A percentile compares a stretch with the other conserved stretches of the same genome.
Conservation (phyloP, 2,113 vertebrate species). For the Pygoscelis antarcticus region DNA sequence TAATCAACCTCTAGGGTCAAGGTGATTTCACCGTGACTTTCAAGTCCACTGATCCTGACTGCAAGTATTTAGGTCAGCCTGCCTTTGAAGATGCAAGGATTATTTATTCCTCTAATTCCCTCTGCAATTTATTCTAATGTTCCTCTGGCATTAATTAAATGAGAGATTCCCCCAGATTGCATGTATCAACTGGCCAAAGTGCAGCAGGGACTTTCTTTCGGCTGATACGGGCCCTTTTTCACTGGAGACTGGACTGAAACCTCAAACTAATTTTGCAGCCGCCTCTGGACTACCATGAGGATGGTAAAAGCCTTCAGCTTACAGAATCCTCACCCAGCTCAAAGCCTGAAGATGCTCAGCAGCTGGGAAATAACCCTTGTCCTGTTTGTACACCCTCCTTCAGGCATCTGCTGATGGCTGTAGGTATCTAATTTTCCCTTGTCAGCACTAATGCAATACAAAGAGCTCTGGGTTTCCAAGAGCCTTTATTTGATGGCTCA, state of each 20-base stretch:
- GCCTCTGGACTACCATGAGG: accelerated
- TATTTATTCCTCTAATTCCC: conserved; percentile 51
- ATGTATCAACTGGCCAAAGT: not conserved
- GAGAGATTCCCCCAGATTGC: not conserved
- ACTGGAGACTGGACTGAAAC: not conserved
- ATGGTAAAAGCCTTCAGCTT: not conserved
- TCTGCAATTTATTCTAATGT: not conserved
- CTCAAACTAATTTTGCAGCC: not conserved
- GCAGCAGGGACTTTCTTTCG: not conserved
- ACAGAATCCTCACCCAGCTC: not conserved
- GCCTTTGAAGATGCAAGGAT: conserved; percentile 42
- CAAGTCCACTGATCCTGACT: conserved; percentile 19
- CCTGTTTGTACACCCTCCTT: not conserved
- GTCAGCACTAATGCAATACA: not conserved
- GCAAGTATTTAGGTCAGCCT: not conserved
- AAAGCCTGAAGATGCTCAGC: not conserved
- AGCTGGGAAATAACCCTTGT: not conserved
- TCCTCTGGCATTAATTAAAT: not conserved
- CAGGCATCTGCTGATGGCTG: not conserved
- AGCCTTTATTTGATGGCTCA: not conserved
- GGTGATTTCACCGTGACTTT: conserved; percentile 24
- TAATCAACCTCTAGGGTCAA: conserved; percentile 9
- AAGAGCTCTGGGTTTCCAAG: not conserved
- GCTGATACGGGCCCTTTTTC: not conserved
- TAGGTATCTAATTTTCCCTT: not conserved